Percentiles rank a stretch among this genome's conserved stretches.
phyloP scores from a whole-genome alignment of 2,888 invertebrate species.

The Anthoptus insignis region DNA sequence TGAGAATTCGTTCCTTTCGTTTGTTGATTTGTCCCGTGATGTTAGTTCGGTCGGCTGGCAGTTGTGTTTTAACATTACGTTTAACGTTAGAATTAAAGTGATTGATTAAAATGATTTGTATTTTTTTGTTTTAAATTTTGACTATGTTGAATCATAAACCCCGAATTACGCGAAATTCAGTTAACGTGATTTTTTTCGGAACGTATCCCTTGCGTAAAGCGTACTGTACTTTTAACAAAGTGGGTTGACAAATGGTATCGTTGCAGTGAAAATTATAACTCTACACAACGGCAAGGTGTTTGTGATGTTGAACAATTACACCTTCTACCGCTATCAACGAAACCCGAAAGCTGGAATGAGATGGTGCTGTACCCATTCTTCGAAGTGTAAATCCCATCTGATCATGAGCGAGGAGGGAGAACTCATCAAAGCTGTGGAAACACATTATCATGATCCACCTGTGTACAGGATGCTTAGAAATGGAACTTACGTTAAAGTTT shows the following conservation, averaged over 20 bases:
- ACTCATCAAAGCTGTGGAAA: neutral
- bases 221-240: no score
- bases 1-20: no score
- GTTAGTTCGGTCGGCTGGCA: no score
- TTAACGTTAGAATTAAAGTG: no score
- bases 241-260: neutral
- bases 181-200: no score
- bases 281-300: slow-evolving; percentile 1
- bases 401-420: neutral
- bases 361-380: neutral
- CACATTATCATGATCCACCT: neutral
- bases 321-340: neutral
- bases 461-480: neutral
- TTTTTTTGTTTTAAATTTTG: no score
- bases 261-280: neutral
- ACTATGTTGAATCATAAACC: no score
- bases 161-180: no score
- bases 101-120: no score
- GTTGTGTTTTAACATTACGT: no score
- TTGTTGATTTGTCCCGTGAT: no score
- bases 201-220: no score
- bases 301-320: neutral
- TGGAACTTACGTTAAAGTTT: neutral
- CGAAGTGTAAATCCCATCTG: neutral
- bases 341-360: neutral